Conservation (phyloP, 2,797 vertebrate species). For the Rhinichthys osculus region DNA sequence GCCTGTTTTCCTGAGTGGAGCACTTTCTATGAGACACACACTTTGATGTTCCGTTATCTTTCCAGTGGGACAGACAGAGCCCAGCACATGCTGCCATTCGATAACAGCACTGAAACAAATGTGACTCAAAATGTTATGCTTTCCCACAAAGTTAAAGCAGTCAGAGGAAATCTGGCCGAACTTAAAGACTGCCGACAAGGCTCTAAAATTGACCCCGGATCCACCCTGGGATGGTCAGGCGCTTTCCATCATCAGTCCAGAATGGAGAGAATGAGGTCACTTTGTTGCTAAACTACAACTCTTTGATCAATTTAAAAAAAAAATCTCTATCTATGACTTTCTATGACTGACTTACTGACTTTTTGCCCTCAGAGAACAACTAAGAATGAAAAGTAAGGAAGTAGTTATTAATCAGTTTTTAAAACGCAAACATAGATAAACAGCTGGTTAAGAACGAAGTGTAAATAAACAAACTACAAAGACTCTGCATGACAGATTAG, state of each 20-base stretch:
- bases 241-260: slow-evolving; percentile 38
- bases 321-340: neutral
- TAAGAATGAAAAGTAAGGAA: neutral
- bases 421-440: neutral
- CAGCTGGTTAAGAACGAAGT: neutral
- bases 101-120: slow-evolving; percentile 71
- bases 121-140: slow-evolving; percentile 62
- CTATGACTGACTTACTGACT: neutral
- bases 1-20: slow-evolving; percentile 58
- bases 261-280: slow-evolving; percentile 26
- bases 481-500: neutral
- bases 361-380: neutral
- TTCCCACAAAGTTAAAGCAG: slow-evolving; percentile 68
- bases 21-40: slow-evolving; percentile 51
- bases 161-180: slow-evolving; percentile 40
- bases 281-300: neutral
- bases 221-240: slow-evolving; percentile 40
- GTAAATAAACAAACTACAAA: neutral
- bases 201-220: slow-evolving; percentile 19
- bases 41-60: slow-evolving; percentile 73
- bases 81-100: slow-evolving; percentile 60
- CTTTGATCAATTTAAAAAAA: neutral
- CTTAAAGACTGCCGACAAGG: slow-evolving; percentile 5
- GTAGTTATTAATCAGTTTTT: neutral
- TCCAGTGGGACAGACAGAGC: slow-evolving; percentile 48